phyloP scores from a whole-genome alignment of 2,113 vertebrate genomes.

The Paratilapia polleni region DNA sequence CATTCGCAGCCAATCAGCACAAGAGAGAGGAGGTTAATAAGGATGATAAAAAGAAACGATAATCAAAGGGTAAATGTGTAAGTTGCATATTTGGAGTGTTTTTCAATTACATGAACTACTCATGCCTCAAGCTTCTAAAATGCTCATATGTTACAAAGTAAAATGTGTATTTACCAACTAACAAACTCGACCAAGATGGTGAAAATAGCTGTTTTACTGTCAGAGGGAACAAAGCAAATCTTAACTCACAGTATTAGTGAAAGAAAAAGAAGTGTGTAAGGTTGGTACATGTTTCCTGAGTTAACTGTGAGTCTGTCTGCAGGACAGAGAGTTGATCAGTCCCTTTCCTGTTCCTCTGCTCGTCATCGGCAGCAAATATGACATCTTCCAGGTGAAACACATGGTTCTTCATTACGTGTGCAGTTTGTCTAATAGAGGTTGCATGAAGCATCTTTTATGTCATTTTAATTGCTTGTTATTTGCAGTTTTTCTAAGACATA shows the following conservation, averaged over 20 bases:
- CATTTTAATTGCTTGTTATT: background rate
- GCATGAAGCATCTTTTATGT: background rate
- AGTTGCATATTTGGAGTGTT: background rate
- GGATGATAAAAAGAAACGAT: background rate
- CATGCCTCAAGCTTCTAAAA: background rate
- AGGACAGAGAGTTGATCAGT: conserved; percentile 93
- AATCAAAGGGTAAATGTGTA: background rate
- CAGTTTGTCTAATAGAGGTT: no score
- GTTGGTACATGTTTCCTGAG: background rate
- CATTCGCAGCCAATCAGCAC: background rate
- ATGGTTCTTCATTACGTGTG: background rate
- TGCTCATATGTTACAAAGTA: background rate
- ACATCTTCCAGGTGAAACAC: conserved; percentile 91
- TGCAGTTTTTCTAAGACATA: background rate
- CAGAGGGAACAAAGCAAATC: background rate
- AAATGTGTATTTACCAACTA: background rate
- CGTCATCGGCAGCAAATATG: conserved; percentile 95
- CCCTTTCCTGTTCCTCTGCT: conserved; percentile 93
- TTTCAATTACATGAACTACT: background rate
- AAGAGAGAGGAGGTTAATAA: background rate
- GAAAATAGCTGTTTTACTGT: background rate
- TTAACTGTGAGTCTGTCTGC: conserved; percentile 43
- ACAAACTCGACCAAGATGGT: background rate
- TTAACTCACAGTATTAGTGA: background rate
- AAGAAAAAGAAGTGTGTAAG: background rate